A percentile compares a stretch with the other conserved stretches of the same genome.
Conservation (phyloP, 2,797 vertebrate species). For the Eidolon dupreanum region DNA sequence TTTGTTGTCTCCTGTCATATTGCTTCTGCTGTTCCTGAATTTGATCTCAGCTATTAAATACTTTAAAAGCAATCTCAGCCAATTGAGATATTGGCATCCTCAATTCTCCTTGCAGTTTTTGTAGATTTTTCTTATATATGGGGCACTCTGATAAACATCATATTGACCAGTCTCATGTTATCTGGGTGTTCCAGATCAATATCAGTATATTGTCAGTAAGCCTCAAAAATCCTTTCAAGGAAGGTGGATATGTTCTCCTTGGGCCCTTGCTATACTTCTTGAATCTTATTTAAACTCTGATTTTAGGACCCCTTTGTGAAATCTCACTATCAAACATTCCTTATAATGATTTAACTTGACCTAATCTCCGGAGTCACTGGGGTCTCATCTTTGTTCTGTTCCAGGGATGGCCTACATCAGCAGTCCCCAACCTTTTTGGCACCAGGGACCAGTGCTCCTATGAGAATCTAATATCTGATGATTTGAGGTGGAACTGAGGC, state of each 20-base stretch:
- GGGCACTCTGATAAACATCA: not conserved
- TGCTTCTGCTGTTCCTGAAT: not conserved
- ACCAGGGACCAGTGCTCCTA: no score
- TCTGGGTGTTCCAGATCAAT: not conserved
- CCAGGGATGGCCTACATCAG: not conserved
- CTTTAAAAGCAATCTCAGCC: not conserved
- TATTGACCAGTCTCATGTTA: not conserved
- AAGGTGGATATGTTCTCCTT: not conserved
- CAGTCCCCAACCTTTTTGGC: no score
- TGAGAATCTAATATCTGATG: no score
- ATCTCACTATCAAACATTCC: not conserved
- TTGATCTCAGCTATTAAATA: not conserved
- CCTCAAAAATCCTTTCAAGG: not conserved
- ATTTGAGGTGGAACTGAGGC: no score
- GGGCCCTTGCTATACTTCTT: not conserved
- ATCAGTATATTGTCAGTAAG: not conserved
- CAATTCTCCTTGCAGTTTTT: not conserved
- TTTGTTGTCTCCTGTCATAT: not conserved
- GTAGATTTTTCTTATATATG: not conserved
- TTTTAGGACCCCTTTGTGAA: not conserved
- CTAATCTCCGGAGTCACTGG: no score
- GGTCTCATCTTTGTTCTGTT: not conserved
- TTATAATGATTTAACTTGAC: not conserved
- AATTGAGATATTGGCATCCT: not conserved
- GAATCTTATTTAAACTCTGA: not conserved